Conservation (phyloP, 2,888 invertebrate species). For the Epicampocera succincta region DNA sequence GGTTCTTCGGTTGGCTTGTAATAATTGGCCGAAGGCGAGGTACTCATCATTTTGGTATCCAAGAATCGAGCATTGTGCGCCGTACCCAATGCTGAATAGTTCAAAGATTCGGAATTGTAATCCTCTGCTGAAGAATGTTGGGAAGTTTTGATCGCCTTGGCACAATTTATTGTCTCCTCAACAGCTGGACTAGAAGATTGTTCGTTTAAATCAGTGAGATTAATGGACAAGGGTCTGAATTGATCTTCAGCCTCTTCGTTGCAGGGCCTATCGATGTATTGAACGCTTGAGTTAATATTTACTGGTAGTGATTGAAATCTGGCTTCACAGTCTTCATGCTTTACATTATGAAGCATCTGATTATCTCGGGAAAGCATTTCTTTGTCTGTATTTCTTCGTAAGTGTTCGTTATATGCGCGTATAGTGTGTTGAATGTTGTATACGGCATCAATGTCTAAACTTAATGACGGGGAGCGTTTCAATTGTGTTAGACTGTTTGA, state of each 20-base stretch:
- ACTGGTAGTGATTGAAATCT: conserved; percentile 78
- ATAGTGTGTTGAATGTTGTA: conserved; percentile 79
- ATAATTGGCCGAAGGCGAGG: conserved; percentile 86
- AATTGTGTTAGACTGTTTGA: conserved; percentile 78
- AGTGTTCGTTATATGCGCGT: conserved; percentile 78
- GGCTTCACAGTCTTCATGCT: conserved; percentile 58
- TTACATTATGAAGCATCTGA: conserved; percentile 22
- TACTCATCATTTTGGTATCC: conserved; percentile 82
- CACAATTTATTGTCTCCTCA: conserved; percentile 7
- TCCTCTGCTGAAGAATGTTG: conserved; percentile 7
- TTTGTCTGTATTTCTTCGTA: conserved; percentile 68
- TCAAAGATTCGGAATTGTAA: conserved; percentile 70
- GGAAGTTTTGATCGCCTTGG: conserved; percentile 34
- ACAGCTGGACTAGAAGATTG: conserved; percentile 15
- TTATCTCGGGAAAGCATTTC: conserved; percentile 54
- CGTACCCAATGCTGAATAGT: conserved; percentile 68
- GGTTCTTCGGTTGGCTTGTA: conserved; percentile 91
- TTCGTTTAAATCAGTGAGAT: conserved; percentile 73
- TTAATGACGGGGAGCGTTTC: conserved; percentile 69
- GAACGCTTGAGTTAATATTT: conserved; percentile 69
- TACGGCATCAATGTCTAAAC: conserved; percentile 79
- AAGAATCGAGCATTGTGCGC: conserved; percentile 80
- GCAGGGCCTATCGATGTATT: conserved; percentile 74
- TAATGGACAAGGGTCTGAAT: conserved; percentile 46
- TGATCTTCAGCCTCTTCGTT: conserved; percentile 65